Evolutionary conservation across 1,140 invertebrate genomes (phyloP).

Genomic region (Akabosia matsudoensis): DNA sequence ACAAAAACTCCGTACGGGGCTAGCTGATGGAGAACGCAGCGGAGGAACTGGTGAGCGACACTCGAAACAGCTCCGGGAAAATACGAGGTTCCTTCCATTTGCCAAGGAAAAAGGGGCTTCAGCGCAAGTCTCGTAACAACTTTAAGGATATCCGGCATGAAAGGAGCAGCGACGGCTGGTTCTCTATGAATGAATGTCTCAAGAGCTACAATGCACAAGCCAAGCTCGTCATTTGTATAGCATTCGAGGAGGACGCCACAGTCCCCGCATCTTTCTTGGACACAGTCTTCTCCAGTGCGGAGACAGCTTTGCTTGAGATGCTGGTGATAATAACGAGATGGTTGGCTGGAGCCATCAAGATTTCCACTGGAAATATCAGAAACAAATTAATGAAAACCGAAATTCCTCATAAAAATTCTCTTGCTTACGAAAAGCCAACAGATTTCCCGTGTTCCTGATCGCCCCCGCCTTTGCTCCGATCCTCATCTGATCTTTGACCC

Average conservation of each 20-base stretch:
- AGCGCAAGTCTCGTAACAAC: constrained; percentile 75
- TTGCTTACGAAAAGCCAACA: constrained; percentile 42
- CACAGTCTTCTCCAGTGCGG: constrained; percentile 64
- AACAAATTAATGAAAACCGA: neutral
- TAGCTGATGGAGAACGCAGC: constrained; percentile 93
- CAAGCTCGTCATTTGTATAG: constrained; percentile 95
- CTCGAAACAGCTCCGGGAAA: constrained; percentile 83
- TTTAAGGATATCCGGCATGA: constrained; percentile 86
- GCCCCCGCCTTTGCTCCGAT: constrained; percentile 27
- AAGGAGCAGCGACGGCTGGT: constrained; percentile 83
- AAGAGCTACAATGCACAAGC: constrained; percentile 86
- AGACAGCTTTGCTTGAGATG: constrained; percentile 61
- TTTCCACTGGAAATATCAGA: neutral
- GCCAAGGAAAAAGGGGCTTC: constrained; percentile 81
- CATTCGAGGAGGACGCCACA: constrained; percentile 81
- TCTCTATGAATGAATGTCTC: constrained; percentile 95
- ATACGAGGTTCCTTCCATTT: constrained; percentile 80
- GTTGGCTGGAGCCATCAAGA: neutral
- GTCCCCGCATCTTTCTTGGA: constrained; percentile 64
- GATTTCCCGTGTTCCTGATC: constrained; percentile 32
- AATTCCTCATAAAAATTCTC: neutral
- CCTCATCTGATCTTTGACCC: neutral
- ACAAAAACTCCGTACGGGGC: constrained; percentile 93
- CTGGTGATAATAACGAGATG: neutral
- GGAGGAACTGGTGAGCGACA: constrained; percentile 92